A percentile compares a stretch with the other conserved stretches of the same genome.
Conservation (phyloP, 2,797 vertebrate species). For the Iguana delicatissima region DNA sequence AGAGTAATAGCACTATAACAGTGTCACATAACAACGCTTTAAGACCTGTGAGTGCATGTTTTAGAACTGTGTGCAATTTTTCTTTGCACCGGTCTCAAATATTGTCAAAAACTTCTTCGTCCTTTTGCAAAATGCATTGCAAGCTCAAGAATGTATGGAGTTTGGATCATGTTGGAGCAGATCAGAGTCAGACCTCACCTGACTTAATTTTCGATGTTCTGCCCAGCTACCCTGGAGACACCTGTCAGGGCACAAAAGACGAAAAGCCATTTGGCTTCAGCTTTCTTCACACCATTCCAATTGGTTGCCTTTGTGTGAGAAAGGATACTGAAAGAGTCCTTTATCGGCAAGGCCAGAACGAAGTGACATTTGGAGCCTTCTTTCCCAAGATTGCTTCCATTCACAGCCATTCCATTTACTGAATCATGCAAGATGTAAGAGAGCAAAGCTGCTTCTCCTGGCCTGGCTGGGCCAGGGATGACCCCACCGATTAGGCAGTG, state of each 20-base stretch:
- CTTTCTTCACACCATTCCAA: not conserved
- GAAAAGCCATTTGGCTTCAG: not conserved
- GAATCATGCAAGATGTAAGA: too few relatives aligned
- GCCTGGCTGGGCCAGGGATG: not conserved
- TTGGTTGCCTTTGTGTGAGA: not conserved
- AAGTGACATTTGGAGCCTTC: not conserved
- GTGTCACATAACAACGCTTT: too few relatives aligned
- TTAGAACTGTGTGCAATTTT: too few relatives aligned
- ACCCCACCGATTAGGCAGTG: not conserved
- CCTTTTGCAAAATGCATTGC: too few relatives aligned
- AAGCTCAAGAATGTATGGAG: too few relatives aligned
- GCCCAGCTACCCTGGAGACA: not conserved
- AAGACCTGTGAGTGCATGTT: too few relatives aligned
- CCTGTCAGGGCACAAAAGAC: not conserved
- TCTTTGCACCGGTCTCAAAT: too few relatives aligned
- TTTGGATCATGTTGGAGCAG: too few relatives aligned
- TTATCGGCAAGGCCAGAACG: not conserved
- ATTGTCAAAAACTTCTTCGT: too few relatives aligned
- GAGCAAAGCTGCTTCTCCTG: not conserved
- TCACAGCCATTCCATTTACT: not conserved
- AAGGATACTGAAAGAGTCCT: not conserved
- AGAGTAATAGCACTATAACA: too few relatives aligned
- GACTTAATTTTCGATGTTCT: too few relatives aligned
- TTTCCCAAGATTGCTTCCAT: not conserved
- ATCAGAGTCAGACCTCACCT: too few relatives aligned